Percentiles rank a stretch among this genome's conserved stretches.
Evolutionary conservation across 2,888 invertebrate genomes (phyloP).

Genomic region (Penaeus monodon): DNA sequence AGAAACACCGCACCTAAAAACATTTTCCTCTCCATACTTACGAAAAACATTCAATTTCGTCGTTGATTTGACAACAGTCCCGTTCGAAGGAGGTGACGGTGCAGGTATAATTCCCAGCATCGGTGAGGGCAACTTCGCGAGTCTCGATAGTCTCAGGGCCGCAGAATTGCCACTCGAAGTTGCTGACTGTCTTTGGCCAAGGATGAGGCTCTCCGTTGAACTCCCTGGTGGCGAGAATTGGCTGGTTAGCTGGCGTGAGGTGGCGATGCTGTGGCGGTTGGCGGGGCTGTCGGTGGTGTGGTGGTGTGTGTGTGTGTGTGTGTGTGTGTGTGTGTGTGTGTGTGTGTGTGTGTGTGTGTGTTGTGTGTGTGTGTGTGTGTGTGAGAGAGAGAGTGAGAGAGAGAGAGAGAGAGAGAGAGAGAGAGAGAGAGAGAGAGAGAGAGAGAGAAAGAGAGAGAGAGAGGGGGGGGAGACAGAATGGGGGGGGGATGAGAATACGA

Average conservation of each 20-base stretch:
- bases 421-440: too few species aligned
- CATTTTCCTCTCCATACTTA: not conserved
- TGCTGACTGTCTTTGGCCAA: constrained; percentile 14
- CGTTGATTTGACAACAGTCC: constrained; percentile 18
- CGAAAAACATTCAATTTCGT: not conserved
- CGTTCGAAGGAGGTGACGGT: constrained; percentile 33
- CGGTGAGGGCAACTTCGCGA: not conserved
- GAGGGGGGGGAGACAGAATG: too few species aligned
- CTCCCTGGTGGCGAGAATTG: not conserved
- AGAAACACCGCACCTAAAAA: not conserved
- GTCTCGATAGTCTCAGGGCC: constrained; percentile 10
- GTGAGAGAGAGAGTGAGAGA: too few species aligned
- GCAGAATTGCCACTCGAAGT: not conserved
- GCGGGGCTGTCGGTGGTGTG: too few species aligned
- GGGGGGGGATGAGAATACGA: too few species aligned
- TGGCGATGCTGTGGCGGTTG: not conserved
- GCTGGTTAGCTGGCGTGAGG: not conserved
- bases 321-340: too few species aligned
- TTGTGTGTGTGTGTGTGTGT: too few species aligned
- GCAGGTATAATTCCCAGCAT: constrained; percentile 48
- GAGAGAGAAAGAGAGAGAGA: too few species aligned
- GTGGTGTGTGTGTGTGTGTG: too few species aligned
- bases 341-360: too few species aligned
- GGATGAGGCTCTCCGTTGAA: constrained; percentile 31
- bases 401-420: too few species aligned